Base-by-base conservation (phyloP, 92 coral and sea anemone genomes). In the Parazoanthus swiftii region DNA sequence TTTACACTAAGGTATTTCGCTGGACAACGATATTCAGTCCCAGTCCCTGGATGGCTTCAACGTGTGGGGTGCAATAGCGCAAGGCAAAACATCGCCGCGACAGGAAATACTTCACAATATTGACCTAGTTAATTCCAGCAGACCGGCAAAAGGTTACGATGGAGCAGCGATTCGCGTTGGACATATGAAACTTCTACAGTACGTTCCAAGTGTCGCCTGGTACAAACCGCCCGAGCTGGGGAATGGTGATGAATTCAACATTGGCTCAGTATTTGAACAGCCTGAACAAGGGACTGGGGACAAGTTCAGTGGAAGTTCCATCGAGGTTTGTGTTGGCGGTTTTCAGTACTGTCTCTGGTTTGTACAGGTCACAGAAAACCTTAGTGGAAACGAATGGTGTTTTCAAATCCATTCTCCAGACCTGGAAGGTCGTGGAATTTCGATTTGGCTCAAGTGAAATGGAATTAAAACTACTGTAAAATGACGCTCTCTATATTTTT, bases 81-180 rank as follows among this genome's bases (percentile, higher is more conserved):
- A 70, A 10, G 90, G 92, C 35, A 83, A 82, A 11, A 58, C 88
- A 14, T 90, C 92, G 16, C 92, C 90, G 51, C 90, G 92, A 9
- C 85, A 81, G 51, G 92, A 90, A 82, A 90, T 87, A 81, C 73
- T 90, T 21, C 92, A 86, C 10, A 86, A 84, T 58, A 90, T 90
- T 26, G 92, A 90, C 81, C 90, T 87, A 6, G 25, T 67, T 13
- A 51, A 81, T 81, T 80, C 37, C n/a, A 33, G 85, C 35, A 79
- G 38, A 37, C 63, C 46, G 25, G 51, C 36, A 29, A 74, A 35
- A 46, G 81, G 44, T n/a, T 92, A 46, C 70, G 90, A 90, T 88
- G 95, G 93, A 70, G 89, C 85, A 71, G 93, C 91, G 6, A 81
- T 90, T 70, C 92, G 95, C 58, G 89, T 88, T 74, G 91, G 93